These are phyloP conservation scores for Drosophila leontia DNA, from an alignment of 1,140 invertebrate genomes.

Conservation along the genomic window DNA sequence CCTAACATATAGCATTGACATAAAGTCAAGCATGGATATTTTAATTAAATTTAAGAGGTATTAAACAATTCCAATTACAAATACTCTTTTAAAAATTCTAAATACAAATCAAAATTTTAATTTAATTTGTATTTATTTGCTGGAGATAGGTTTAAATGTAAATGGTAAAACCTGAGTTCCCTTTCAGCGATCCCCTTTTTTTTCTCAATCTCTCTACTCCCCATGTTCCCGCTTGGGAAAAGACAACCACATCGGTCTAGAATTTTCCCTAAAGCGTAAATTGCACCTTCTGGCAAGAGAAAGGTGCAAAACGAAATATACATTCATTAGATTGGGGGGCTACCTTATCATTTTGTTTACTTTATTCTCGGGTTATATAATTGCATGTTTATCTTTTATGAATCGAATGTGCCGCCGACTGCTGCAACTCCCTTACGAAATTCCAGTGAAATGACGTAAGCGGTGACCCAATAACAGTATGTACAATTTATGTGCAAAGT, in stretches of 20 bases:
- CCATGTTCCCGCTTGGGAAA: neutral
- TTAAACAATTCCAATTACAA: no score
- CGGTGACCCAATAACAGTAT: constrained; percentile 76
- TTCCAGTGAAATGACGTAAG: constrained; percentile 76
- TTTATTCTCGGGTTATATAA: constrained; percentile 37
- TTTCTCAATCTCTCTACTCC: neutral
- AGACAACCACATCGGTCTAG: neutral
- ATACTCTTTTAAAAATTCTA: no score
- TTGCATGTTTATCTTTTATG: constrained; percentile 47
- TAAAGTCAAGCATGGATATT: neutral
- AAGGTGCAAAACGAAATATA: neutral
- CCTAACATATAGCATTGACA: neutral
- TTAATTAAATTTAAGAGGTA: no score
- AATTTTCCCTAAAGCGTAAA: neutral
- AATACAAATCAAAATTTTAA: no score
- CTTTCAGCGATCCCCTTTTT: neutral
- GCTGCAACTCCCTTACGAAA: constrained; percentile 50
- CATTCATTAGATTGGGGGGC: neutral
- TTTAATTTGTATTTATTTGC: no score
- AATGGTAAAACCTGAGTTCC: no score
- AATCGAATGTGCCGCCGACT: constrained; percentile 43
- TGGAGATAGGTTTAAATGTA: no score
- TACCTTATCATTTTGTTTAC: constrained; percentile 23
- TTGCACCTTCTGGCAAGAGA: neutral
- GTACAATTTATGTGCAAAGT: constrained; percentile 52